These are phyloP conservation scores for Agriopis leucophaearia DNA, from an alignment of 2,888 invertebrate species.

Conservation along the genomic window DNA sequence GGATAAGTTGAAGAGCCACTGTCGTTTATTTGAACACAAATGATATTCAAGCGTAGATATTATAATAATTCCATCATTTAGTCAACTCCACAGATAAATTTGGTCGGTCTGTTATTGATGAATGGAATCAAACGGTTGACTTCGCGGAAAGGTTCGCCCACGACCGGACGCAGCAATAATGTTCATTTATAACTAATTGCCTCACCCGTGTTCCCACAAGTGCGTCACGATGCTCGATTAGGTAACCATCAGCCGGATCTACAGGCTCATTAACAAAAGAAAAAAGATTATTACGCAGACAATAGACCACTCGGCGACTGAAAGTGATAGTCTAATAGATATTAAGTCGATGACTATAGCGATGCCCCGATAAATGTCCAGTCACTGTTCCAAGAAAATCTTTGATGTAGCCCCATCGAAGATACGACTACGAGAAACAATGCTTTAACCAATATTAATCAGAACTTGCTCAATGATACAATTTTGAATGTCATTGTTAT, in stretches of 20 bases:
- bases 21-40: neutral
- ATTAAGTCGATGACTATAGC: slow-evolving; percentile 72
- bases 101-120: slow-evolving; percentile 51
- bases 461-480: slow-evolving; percentile 32
- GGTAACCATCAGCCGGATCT: slow-evolving; percentile 81
- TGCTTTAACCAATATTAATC: slow-evolving; percentile 36
- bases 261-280: slow-evolving; percentile 77
- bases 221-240: slow-evolving; percentile 74
- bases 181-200: slow-evolving; percentile 62
- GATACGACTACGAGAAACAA: slow-evolving; percentile 34
- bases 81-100: neutral
- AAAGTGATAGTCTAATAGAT: slow-evolving; percentile 83
- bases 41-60: neutral
- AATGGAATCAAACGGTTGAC: slow-evolving; percentile 54
- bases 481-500: slow-evolving; percentile 37
- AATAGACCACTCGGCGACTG: slow-evolving; percentile 79
- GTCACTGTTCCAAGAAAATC: slow-evolving; percentile 65
- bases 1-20: neutral
- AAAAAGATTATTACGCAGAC: slow-evolving; percentile 81
- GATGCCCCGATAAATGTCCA: slow-evolving; percentile 62
- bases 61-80: neutral
- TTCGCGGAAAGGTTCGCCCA: slow-evolving; percentile 54
- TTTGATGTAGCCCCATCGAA: slow-evolving; percentile 26
- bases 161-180: slow-evolving; percentile 47
- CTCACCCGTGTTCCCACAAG: slow-evolving; percentile 73